Conservation (phyloP, 2,797 vertebrate genomes). For the Alca torda region DNA sequence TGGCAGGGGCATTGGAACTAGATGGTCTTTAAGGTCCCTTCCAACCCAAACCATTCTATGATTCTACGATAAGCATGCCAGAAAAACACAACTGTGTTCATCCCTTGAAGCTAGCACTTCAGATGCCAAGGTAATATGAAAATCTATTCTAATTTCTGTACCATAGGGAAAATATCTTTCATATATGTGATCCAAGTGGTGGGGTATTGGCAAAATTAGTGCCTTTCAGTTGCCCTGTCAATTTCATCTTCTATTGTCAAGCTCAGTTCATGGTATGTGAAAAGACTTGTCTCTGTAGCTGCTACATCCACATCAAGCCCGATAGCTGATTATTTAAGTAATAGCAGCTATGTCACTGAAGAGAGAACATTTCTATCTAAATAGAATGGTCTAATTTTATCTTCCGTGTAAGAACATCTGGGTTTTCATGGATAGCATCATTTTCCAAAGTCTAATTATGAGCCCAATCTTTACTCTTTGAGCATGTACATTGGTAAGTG, state of each 20-base stretch:
- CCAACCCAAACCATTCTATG: no score
- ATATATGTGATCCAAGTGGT: not conserved
- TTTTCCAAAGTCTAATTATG: not conserved
- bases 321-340: constrained; percentile 4
- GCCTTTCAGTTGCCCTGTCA: not conserved
- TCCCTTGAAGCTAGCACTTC: not conserved
- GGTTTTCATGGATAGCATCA: not conserved
- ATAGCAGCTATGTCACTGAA: not conserved
- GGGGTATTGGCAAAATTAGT: not conserved
- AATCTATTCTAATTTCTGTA: not conserved
- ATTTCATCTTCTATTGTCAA: not conserved
- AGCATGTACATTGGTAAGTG: not conserved
- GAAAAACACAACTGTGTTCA: not conserved
- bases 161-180: not conserved
- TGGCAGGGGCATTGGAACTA: no score
- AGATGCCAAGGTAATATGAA: not conserved
- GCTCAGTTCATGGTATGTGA: not conserved
- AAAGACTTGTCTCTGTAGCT: not conserved
- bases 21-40: no score
- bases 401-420: not conserved
- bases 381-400: constrained; percentile 17
- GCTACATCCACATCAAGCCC: not conserved
- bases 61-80: not conserved
- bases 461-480: not conserved
- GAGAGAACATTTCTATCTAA: not conserved